Base-by-base conservation (phyloP, 2,797 vertebrate genomes). In the Melanotaenia maccullochi region DNA sequence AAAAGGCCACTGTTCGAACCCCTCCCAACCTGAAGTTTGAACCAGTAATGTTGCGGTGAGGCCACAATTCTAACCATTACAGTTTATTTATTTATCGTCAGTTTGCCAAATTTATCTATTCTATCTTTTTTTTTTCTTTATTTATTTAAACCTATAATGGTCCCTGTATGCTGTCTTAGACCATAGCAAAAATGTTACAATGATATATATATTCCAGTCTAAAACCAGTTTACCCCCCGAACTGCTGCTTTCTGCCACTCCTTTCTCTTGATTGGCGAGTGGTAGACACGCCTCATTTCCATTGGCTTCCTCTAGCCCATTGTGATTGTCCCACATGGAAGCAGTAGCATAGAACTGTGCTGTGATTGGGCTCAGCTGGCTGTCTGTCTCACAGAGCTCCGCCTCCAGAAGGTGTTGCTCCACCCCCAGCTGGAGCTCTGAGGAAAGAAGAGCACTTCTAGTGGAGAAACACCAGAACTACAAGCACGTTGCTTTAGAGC, bases 341-440 rank as follows among this genome's bases (percentile, higher is more conserved):
- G 71, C 35, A 20, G 73, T 82, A 81, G 75, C 76, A 85, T 89
- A 92, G 71, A 90, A 90, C 86, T 93, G 93, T 33, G 80, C 81
- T 75, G 86, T 85, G 90, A 91, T 88, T 80, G 93, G 94, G 83
- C 89, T 94, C 76, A 92, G 83, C 78, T 93, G 82, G 77, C 80
- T 73, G 76, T 92, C 91, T 79, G 89, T 88, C 68, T 93, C 92
- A 84, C 87, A 90, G 55, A 75, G 71, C 78, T 89, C 90, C 71
- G 82, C 85, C 84, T 92, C 93, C 76, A 86, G 79, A 38, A 94
- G 86, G 71, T 94, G 89, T 57, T 90, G 92, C 82, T 87, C 93
- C 90, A 85, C 88, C 81, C 85, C 88, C 71, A 85, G 83, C 81
- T 94, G 93, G 59, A 95, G 87, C 70, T 94, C 94, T 95, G 92